phyloP scores from a whole-genome alignment of 1,140 invertebrate species.

The Hormaphis cornu region DNA sequence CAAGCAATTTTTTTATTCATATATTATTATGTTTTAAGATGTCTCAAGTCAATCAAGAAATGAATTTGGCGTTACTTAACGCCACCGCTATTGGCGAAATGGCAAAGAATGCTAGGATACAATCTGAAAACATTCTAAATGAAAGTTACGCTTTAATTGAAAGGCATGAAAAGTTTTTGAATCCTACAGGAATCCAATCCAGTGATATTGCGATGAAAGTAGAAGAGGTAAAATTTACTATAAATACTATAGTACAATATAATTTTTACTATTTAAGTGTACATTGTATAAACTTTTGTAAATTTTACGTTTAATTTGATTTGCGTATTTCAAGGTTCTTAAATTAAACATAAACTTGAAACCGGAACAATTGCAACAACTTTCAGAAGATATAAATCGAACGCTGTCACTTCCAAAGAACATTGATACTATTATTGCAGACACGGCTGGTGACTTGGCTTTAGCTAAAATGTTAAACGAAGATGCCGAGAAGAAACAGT shows the following conservation, averaged over 20 bases:
- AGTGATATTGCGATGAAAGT: constrained; percentile 69
- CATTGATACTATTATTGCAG: constrained; percentile 78
- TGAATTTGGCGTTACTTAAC: constrained; percentile 47
- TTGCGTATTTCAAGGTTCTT: constrained; percentile 28
- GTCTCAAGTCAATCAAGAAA: constrained; percentile 49
- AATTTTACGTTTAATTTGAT: neutral
- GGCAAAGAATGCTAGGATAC: constrained; percentile 48
- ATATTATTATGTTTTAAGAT: constrained; percentile 44
- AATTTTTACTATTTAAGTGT: too few relatives aligned
- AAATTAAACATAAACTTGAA: constrained; percentile 53
- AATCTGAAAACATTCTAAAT: constrained; percentile 48
- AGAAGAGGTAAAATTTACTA: constrained; percentile 51
- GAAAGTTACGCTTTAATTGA: constrained; percentile 52
- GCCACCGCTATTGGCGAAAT: constrained; percentile 53
- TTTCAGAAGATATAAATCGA: constrained; percentile 74
- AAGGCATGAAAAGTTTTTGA: constrained; percentile 65
- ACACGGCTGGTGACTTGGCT: constrained; percentile 67
- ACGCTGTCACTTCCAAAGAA: constrained; percentile 78
- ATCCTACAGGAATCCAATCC: constrained; percentile 65
- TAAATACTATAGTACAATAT: too few relatives aligned
- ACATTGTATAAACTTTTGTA: neutral
- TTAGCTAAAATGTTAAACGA: constrained; percentile 64
- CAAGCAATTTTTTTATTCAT: neutral
- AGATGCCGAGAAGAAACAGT: constrained; percentile 66
- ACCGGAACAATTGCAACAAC: constrained; percentile 72